Evolutionary conservation across 2,113 vertebrate genomes (phyloP), one percentile per base, ranked within the genome.

Genomic region (Hiodon tergisus): DNA sequence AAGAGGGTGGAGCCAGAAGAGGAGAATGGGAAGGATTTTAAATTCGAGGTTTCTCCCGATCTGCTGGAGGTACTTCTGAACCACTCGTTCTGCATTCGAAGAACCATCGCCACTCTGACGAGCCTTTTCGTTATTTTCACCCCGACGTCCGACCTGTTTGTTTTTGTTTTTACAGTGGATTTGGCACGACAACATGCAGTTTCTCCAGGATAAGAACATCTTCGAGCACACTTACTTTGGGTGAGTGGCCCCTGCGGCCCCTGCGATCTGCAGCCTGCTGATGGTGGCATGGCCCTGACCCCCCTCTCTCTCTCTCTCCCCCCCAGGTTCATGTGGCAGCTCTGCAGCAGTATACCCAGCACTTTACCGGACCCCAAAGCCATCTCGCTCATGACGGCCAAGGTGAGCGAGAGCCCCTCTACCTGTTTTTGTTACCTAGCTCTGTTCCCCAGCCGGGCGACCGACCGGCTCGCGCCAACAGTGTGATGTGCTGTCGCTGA

Each of bases 121-220:
- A 31, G 31, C 0, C 31, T 31, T 31, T 31, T 31, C 31, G 31
- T 0, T 31, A 31, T 31, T 1, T 2, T 63, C 31, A 47, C 2
- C 53, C 14, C 14, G 58, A 59, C 14, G 58, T 5, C 71, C 17
- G n/a, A 13, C 46, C 47, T 69, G 2, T 81, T n/a, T 81, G n/a
- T 62, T 87, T 67, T 66, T 4, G 89, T 86, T 81, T 81, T 86
- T 81, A 0, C 85, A 99, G 97, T 99, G 97, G 97, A 99, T 99
- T 84, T 99, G 97, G 97, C 97, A 99, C 79, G 97, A 99, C 89
- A 99, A 99, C 85, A 99, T 99, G 97, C 97, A 99, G 89, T 99
- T 99, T 83, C 95, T 99, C 80, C 97, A 99, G 91, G 97, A 99
- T 84, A 99, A 99, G 89, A 99, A 99, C 81, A 98, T 99, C 83